These are phyloP conservation scores for Cottoperca gobio DNA, from an alignment of 2,797 vertebrate genomes.

Conservation along the genomic window DNA sequence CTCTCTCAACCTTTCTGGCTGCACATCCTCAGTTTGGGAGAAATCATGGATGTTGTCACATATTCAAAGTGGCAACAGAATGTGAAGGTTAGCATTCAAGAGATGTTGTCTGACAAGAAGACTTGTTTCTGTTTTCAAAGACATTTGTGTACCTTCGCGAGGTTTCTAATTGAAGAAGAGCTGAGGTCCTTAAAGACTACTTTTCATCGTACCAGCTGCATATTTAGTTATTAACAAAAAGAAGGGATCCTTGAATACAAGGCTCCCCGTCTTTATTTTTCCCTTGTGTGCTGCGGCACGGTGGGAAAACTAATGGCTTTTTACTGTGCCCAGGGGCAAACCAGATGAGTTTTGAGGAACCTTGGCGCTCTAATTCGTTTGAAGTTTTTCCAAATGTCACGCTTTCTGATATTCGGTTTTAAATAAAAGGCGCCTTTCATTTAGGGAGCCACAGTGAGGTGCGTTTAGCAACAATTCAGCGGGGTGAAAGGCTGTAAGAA, in stretches of 20 bases:
- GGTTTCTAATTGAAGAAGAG: slow-evolving; percentile 54
- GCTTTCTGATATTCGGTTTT: slow-evolving; percentile 69
- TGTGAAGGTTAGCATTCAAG: slow-evolving; percentile 33
- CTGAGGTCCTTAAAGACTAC: slow-evolving; percentile 53
- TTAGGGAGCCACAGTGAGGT: slow-evolving; percentile 47
- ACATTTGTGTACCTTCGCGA: slow-evolving; percentile 34
- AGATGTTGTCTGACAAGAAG: slow-evolving; percentile 29
- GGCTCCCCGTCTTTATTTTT: slow-evolving; percentile 63
- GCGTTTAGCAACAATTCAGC: slow-evolving; percentile 62
- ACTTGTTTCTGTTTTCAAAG: slow-evolving; percentile 45
- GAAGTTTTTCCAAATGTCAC: slow-evolving; percentile 76
- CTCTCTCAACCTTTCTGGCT: slow-evolving; percentile 41
- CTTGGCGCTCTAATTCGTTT: slow-evolving; percentile 73
- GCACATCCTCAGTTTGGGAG: slow-evolving; percentile 17
- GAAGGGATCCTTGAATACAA: slow-evolving; percentile 66
- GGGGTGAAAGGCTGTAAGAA: slow-evolving; percentile 49
- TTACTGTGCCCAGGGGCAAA: slow-evolving; percentile 68
- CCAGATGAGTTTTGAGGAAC: slow-evolving; percentile 73
- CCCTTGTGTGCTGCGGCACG: slow-evolving; percentile 39
- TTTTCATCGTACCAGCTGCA: slow-evolving; percentile 54
- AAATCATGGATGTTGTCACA: slow-evolving; percentile 29
- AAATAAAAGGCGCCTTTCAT: slow-evolving; percentile 72
- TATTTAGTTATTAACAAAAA: slow-evolving; percentile 61
- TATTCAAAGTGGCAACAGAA: slow-evolving; percentile 48
- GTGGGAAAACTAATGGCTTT: slow-evolving; percentile 75